These are phyloP conservation scores for Forpus xanthops DNA, from an alignment of 2,797 vertebrate species.

Conservation along the genomic window DNA sequence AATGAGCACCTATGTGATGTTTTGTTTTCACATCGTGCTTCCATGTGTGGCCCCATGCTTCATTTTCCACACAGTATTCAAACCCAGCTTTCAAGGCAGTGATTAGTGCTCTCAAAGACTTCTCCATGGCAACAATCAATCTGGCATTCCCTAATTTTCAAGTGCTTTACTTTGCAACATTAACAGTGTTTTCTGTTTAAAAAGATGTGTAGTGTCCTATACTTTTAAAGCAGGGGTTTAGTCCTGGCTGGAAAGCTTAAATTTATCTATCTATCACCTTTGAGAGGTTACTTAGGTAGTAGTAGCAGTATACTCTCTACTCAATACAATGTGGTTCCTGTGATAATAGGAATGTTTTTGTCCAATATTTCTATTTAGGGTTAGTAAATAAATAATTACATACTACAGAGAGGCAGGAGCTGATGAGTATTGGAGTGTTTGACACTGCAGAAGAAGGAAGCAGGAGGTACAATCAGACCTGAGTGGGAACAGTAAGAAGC, in stretches of 20 bases:
- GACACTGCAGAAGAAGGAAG: background rate
- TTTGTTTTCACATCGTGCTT: background rate
- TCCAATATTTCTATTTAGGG: background rate
- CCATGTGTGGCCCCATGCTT: background rate
- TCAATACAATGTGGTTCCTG: background rate
- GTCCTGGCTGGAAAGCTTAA: background rate
- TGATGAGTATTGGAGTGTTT: background rate
- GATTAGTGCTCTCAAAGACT: constrained; percentile 54
- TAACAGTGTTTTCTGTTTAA: background rate
- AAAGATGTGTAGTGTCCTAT: background rate
- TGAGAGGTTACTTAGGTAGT: background rate
- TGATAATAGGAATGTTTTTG: background rate
- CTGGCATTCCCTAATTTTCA: constrained; percentile 55
- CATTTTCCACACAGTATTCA: background rate
- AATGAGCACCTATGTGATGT: background rate
- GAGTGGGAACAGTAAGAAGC: background rate
- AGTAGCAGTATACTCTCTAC: background rate
- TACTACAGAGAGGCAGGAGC: background rate
- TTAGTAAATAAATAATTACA: background rate
- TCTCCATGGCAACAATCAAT: constrained; percentile 65
- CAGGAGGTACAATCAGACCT: background rate
- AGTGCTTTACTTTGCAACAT: constrained; percentile 26
- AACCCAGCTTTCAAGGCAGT: constrained; percentile 23
- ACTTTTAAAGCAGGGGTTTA: background rate
- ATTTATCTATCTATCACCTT: fast-evolving